These are phyloP conservation scores for Bacillus rossius DNA, from an alignment of 1,140 invertebrate species.

Conservation along the genomic window DNA sequence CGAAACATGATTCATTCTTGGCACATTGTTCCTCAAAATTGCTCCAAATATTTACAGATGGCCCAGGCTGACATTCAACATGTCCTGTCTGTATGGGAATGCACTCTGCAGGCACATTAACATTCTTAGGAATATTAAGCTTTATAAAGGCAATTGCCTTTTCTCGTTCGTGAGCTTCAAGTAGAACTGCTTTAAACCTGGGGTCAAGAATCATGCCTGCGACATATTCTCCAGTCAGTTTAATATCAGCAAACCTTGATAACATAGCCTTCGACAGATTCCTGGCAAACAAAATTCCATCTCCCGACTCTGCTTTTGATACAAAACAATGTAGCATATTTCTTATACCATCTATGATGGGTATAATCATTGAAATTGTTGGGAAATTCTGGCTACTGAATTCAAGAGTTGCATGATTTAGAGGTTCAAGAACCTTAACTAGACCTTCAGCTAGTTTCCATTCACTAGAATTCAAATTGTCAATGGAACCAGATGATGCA, in stretches of 20 bases:
- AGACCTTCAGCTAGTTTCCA: slow-evolving; percentile 11
- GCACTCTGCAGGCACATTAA: not conserved
- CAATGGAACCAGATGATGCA: not conserved
- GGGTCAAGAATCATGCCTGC: slow-evolving; percentile 6
- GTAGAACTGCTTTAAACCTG: slow-evolving; percentile 2
- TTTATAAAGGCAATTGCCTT: not conserved
- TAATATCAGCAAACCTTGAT: not conserved
- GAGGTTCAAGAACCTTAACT: slow-evolving; percentile 15
- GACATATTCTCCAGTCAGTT: not conserved
- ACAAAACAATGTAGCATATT: not conserved
- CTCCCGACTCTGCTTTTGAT: too few species aligned
- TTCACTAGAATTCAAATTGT: slow-evolving; percentile 3
- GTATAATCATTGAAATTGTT: slow-evolving; percentile 20
- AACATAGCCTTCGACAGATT: too few species aligned
- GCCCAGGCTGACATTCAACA: not conserved
- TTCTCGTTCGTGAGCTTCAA: not conserved
- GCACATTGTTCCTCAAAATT: slow-evolving; percentile 8
- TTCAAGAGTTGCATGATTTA: slow-evolving; percentile 17
- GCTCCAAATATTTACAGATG: slow-evolving; percentile 1
- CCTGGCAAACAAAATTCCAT: too few species aligned
- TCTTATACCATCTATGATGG: slow-evolving; percentile 15
- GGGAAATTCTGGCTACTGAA: slow-evolving; percentile 18
- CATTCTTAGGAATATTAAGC: not conserved
- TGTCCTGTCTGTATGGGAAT: not conserved
- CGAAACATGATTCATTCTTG: not conserved